Conservation (phyloP, 2,888 invertebrate genomes). For the Automeris io region DNA sequence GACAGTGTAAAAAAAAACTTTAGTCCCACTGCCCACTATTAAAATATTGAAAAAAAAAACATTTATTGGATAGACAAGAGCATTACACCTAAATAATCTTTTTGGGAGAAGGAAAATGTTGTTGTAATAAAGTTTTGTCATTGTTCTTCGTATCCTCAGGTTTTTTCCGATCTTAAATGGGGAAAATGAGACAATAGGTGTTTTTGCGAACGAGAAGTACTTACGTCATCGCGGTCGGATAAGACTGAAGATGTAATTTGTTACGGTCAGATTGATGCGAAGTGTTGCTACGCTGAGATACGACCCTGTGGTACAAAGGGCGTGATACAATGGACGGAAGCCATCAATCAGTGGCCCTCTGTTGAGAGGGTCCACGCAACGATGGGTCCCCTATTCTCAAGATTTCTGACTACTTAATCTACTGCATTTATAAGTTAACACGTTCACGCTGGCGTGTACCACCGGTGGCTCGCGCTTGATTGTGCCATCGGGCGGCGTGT, state of each 20-base stretch:
- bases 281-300: conserved; percentile 24
- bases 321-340: conserved; percentile 64
- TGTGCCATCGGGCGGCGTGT: too few relatives aligned
- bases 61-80: too few relatives aligned
- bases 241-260: conserved; percentile 18
- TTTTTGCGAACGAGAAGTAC: conserved; percentile 24
- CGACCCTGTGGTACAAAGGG: conserved; percentile 42
- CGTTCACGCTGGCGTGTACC: too few relatives aligned
- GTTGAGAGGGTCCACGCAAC: conserved; percentile 40
- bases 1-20: too few relatives aligned
- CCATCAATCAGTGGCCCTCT: conserved; percentile 57
- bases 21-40: too few relatives aligned
- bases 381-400: conserved; percentile 15
- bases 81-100: too few relatives aligned
- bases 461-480: too few relatives aligned
- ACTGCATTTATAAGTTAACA: too few relatives aligned
- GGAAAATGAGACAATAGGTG: conserved; percentile 21
- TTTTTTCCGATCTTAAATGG: not conserved
- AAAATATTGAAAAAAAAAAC: too few relatives aligned
- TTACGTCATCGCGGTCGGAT: conserved; percentile 28
- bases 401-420: conserved; percentile 6
- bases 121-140: not conserved
- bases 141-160: not conserved
- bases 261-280: conserved; percentile 31
- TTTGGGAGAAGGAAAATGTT: not conserved